These are phyloP conservation scores for Babylonia areolata DNA, from an alignment of 1,140 invertebrate species.

Conservation along the genomic window DNA sequence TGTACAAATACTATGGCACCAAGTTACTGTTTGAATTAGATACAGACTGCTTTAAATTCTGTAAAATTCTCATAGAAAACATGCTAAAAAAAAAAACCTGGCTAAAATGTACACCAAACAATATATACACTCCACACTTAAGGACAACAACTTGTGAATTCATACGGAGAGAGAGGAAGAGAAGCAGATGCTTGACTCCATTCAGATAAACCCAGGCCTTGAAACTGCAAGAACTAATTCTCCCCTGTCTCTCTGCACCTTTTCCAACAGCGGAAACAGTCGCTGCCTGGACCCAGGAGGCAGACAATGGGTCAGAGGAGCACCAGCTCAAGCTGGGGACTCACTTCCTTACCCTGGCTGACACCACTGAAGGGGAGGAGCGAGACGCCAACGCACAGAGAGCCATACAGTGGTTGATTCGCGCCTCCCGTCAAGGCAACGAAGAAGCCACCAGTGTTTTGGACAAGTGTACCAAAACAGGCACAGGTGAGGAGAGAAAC, in stretches of 20 bases:
- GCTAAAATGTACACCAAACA: too few species aligned
- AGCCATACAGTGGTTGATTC: conserved; percentile 91
- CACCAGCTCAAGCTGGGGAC: conserved; percentile 58
- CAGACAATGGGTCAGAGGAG: conserved; percentile 64
- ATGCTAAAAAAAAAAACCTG: too few species aligned
- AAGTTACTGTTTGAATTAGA: too few species aligned
- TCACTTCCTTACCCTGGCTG: conserved; percentile 64
- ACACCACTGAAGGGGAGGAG: conserved; percentile 56
- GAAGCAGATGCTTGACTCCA: neutral
- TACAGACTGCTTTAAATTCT: too few species aligned
- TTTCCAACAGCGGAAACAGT: neutral
- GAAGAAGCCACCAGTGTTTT: conserved; percentile 88
- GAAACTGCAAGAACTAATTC: too few species aligned
- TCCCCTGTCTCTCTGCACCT: neutral
- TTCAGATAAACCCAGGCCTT: too few species aligned
- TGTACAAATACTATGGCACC: too few species aligned
- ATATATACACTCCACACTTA: too few species aligned
- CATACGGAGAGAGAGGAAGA: too few species aligned
- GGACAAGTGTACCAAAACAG: conserved; percentile 85
- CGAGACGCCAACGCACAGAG: conserved; percentile 80
- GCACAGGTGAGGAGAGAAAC: conserved; percentile 80
- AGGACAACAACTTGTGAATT: neutral
- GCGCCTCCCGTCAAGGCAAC: conserved; percentile 92
- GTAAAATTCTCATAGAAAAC: too few species aligned
- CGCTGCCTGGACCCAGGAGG: conserved; percentile 48